A percentile compares a stretch with the other conserved stretches of the same genome.
These are phyloP conservation scores for Actinia equina DNA, from an alignment of 64 coral and sea anemone species.

Conservation along the genomic window DNA sequence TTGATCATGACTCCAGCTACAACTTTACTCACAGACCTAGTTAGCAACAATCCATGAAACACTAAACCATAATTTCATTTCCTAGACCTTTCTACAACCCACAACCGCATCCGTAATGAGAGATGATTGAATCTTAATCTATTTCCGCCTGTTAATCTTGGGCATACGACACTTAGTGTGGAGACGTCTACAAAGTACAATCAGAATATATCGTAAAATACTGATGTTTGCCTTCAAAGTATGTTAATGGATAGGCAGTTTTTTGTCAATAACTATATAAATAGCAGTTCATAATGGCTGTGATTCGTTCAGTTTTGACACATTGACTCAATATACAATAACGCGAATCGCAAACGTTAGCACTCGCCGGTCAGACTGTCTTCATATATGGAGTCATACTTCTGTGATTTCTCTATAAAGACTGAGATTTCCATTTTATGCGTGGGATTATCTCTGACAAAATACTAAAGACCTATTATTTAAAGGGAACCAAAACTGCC, in stretches of 20 bases:
- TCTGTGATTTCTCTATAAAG: not conserved
- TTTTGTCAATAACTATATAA: not conserved
- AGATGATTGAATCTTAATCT: conserved; percentile 21
- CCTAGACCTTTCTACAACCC: conserved; percentile 4
- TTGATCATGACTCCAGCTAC: not conserved
- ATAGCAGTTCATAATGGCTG: not conserved
- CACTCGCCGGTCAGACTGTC: too few species aligned
- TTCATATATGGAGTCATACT: too few species aligned
- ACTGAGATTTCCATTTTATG: not conserved
- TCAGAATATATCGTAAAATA: not conserved
- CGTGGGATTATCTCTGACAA: not conserved
- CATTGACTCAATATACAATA: not conserved
- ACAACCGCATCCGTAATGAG: not conserved
- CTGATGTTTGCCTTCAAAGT: not conserved
- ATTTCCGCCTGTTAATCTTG: not conserved
- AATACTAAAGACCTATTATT: too few species aligned
- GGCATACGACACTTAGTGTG: too few species aligned
- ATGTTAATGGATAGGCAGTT: not conserved
- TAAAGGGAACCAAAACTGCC: too few species aligned
- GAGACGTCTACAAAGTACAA: too few species aligned
- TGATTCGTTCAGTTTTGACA: not conserved
- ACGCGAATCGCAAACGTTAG: too few species aligned
- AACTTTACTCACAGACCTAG: not conserved
- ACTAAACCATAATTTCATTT: not conserved
- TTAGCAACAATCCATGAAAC: not conserved